Evolutionary conservation across 2,888 invertebrate genomes (phyloP), one percentile per base, ranked within the genome.

Genomic region (Listrodromus nycthemerus): DNA sequence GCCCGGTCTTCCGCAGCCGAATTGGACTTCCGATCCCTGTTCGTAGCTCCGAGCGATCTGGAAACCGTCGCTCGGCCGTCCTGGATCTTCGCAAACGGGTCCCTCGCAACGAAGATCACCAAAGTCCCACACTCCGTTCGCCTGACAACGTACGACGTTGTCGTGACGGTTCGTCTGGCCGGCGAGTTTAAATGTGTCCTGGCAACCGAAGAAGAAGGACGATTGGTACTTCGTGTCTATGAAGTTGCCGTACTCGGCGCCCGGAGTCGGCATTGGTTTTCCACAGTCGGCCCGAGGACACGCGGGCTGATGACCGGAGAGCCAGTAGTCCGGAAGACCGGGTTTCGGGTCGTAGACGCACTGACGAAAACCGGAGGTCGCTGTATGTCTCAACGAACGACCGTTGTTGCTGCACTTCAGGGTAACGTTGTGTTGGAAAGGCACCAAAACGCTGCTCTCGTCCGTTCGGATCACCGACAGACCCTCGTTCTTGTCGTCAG

Each of bases 111-210:
- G 95, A 70, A 99, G 94, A 92, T 98, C 98, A 37, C 99, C 99
- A 92, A 99, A 98, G 94, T 99, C 99, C 99, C 99, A 99, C 84
- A 97, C 96, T 1, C 98, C 98, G 91, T 98, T 98, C 0, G 96
- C 96, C 94, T 97, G 97, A 93, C 99, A 99, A 85, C 94, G 95
- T 0, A 99, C 99, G 13, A 97, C 97, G 91, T 98, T 98, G 90
- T 99, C 98, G 88, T 98, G 97, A 89, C 97, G 96, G 86, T 96
- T 97, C 0, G 98, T 98, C 94, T 98, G 98, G 1, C 98, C 98
- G 24, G 98, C 98, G 19, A 98, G 94, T 91, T 98, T 98, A 92
- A 99, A 99, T 0, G 99, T 99, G 86, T 98, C 98, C 94, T 98
- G 98, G 90, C 99, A 99, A 48, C 98, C 98, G 92, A 99, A 99